Base-by-base conservation (phyloP, 2,888 invertebrate genomes). In the Stenchaetothrips biformis region DNA sequence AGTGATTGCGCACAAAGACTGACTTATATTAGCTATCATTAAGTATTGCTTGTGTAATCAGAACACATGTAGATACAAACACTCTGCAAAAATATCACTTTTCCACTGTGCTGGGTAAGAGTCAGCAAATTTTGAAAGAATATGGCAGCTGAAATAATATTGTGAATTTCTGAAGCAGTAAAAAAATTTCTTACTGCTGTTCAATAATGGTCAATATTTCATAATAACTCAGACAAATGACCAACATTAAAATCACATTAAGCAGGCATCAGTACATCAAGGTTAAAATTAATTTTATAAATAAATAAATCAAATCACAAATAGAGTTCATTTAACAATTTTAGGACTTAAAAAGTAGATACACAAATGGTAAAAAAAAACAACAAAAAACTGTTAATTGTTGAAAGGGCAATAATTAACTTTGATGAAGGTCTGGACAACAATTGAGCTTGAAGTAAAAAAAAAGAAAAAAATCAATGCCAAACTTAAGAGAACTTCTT, bases 31-130 rank as follows among this genome's bases (percentile, higher is more conserved):
- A 25, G 8, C 9, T 25, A 74, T 37, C 67, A 59, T 59, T 25
- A 21, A 74, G 67, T 74, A 74, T 74, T 74, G 67, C 67, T 21
- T 74, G 67, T 25, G 25, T 11, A 18, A 59, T 59, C 59, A 18
- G 25, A 74, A 25, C 25, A 25, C 67, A 25, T 37, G 37, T 25
- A 74, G 9, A 25, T 21, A 74, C 25, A 25, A 25, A 25, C 67
- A 21, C 25, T 74, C 67, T 74, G 67, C 67, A 74, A 74, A 74
- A 74, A 74, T 74, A 74, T 25, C 25, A 25, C 67, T 74, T 25
- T 74, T 74, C 13, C 59, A 59, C 59, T 59, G 59, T 59, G 18
- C 59, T 59, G 18, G 0, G 13, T 59, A 59, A 59, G 59, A n/a
- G 59, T 37, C 59, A 59, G 59, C 59, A 59, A 9, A 13, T 59